Evolutionary conservation across 2,888 invertebrate genomes (phyloP), one percentile per base, ranked within the genome.

Genomic region (Scaptomyza flava): DNA sequence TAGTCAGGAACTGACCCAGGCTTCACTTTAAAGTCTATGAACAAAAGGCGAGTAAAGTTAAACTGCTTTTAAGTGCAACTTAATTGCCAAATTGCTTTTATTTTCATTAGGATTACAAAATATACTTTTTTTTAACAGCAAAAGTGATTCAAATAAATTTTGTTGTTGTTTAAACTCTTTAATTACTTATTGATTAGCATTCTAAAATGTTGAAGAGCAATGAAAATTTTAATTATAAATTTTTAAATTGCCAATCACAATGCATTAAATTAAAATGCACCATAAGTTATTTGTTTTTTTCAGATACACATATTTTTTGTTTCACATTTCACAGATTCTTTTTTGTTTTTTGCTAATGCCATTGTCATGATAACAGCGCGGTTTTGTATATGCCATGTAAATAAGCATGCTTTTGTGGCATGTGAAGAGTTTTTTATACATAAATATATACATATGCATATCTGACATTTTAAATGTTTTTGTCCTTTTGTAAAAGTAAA

Each of bases 331-430:
- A 43, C 8, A 27, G 14, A 23, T 33, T 1, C 59, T 71, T 75
- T 48, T 69, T 45, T 46, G 68, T 75, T 48, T 69, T 45, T 46
- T 14, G 20, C 71, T 77, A 75, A 68, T 68, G 41, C 50, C 59
- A 61, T 59, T 62, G 63, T 48, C 67, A 63, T 47, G 52, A 63
- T 68, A 71, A 50, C 38, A 43, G 20, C 46, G 63, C 33, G 79
- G 76, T 77, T 78, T 74, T 79, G 71, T 71, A 51, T 38, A 45
- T 75, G 64, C 58, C 76, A 76, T 79, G 76, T 79, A 75, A 79
- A 79, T 72, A 72, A 52, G 48, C 63, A 54, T 53, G 57, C 76
- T 74, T 27, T 72, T 76, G 77, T 54, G 74, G 74, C 43, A 42
- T 68, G 72, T 68, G 48, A 56, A 71, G 43, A 41, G 53, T 72